phyloP scores from a whole-genome alignment of 2,888 invertebrate species.

The Thereva nobilitata region DNA sequence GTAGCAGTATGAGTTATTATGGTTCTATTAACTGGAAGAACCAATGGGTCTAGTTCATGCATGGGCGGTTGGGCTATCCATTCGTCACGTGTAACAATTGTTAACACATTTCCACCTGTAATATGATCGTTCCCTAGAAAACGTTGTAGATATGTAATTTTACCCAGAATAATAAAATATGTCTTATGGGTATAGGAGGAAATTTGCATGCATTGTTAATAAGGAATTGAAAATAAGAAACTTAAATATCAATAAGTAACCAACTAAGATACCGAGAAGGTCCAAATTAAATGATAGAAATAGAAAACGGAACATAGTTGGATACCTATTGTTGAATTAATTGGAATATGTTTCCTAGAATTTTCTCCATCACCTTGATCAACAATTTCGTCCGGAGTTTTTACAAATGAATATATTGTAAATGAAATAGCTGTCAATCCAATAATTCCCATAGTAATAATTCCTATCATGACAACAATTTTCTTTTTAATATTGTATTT shows the following conservation, averaged over 20 bases:
- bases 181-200: not conserved
- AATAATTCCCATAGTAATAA: conserved; percentile 6
- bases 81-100: conserved; percentile 63
- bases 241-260: too few relatives aligned
- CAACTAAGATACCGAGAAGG: too few relatives aligned
- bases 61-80: conserved; percentile 72
- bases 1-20: conserved; percentile 71
- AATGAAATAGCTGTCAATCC: conserved; percentile 23
- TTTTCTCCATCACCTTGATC: conserved; percentile 55
- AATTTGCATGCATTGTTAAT: not conserved
- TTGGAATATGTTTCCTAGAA: conserved; percentile 57
- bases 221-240: too few relatives aligned
- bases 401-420: conserved; percentile 14
- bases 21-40: conserved; percentile 62
- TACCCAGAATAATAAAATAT: too few relatives aligned
- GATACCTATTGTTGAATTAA: conserved; percentile 59
- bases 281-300: too few relatives aligned
- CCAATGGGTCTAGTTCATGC: conserved; percentile 54
- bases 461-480: conserved; percentile 12
- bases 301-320: not conserved
- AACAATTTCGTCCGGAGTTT: conserved; percentile 10
- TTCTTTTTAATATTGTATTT: not conserved
- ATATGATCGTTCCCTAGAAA: conserved; percentile 43
- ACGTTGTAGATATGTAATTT: conserved; percentile 30
- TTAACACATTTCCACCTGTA: conserved; percentile 55